A percentile compares a stretch with the other conserved stretches of the same genome.
Evolutionary conservation across 2,113 vertebrate species (phyloP).

Genomic region (Salvelinus fontinalis): DNA sequence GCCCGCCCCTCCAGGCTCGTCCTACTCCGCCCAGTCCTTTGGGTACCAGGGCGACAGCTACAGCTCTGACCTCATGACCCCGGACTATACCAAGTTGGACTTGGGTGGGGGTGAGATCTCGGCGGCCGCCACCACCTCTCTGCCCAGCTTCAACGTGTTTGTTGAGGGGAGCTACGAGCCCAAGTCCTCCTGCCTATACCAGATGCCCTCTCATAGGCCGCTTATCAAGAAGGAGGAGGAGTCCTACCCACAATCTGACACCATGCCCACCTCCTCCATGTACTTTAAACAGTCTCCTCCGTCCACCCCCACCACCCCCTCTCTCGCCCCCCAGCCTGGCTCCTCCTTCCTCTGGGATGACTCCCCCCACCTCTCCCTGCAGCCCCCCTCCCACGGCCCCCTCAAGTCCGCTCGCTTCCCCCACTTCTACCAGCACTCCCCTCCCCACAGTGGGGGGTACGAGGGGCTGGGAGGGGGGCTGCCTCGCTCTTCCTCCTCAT

Average conservation of each 20-base stretch:
- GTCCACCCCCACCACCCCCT: constrained; percentile 89
- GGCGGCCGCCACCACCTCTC: constrained; percentile 92
- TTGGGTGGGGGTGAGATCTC: constrained; percentile 89
- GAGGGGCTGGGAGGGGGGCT: constrained; percentile 83
- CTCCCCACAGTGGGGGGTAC: constrained; percentile 81
- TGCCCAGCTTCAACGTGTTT: constrained; percentile 98
- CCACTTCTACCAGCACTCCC: constrained; percentile 93
- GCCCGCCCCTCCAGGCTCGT: constrained; percentile 89
- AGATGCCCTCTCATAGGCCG: constrained; percentile 86
- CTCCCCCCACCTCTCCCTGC: constrained; percentile 74
- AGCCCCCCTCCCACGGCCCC: constrained; percentile 76
- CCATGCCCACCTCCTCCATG: constrained; percentile 88
- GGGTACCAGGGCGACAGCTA: constrained; percentile 88
- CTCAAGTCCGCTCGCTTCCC: constrained; percentile 87
- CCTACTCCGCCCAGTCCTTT: constrained; percentile 92
- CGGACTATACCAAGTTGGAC: constrained; percentile 92
- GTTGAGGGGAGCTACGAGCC: constrained; percentile 95
- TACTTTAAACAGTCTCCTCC: constrained; percentile 98
- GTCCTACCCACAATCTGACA: constrained; percentile 77
- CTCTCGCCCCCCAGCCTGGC: constrained; percentile 79
- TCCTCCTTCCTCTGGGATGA: constrained; percentile 89
- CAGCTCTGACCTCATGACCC: constrained; percentile 89
- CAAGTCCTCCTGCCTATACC: constrained; percentile 97
- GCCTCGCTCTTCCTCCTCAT: constrained; percentile 76
- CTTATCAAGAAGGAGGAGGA: constrained; percentile 94